A percentile compares a stretch with the other conserved stretches of the same genome.
Conservation (phyloP, 2,888 invertebrate genomes). For the Syrphus vitripennis region DNA sequence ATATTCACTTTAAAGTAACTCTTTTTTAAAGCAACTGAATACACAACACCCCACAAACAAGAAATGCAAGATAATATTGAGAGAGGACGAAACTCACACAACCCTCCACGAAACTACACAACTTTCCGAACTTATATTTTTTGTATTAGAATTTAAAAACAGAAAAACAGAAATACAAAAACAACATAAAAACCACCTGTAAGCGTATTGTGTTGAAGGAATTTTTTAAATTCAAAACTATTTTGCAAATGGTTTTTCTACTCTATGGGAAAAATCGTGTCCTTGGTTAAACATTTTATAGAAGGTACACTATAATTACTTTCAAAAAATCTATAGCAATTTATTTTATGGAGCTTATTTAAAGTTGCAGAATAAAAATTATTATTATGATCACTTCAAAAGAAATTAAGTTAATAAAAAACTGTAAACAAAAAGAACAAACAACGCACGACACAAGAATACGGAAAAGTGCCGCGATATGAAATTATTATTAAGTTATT, state of each 20-base stretch:
- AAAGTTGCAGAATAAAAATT: background rate
- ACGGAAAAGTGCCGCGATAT: background rate
- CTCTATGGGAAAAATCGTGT: background rate
- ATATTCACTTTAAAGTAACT: background rate
- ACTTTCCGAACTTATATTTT: background rate
- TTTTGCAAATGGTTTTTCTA: background rate
- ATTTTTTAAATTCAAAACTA: background rate
- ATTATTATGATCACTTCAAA: background rate
- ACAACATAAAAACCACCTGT: background rate
- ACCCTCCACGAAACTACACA: too few species aligned
- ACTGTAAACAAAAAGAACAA: background rate
- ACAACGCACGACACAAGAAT: background rate
- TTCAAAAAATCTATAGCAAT: background rate
- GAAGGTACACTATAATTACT: background rate
- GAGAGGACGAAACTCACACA: background rate
- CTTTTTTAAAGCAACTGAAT: background rate
- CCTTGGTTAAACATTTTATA: background rate
- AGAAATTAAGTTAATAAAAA: background rate
- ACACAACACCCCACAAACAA: too few species aligned
- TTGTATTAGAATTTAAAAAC: background rate
- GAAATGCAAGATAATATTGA: background rate
- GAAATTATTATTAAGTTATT: background rate
- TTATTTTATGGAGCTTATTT: background rate
- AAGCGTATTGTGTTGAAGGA: background rate
- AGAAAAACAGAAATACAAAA: too few species aligned